Percentiles rank a stretch among this genome's conserved stretches.
Evolutionary conservation across 2,888 invertebrate genomes (phyloP).

Genomic region (Cephus spinipes): DNA sequence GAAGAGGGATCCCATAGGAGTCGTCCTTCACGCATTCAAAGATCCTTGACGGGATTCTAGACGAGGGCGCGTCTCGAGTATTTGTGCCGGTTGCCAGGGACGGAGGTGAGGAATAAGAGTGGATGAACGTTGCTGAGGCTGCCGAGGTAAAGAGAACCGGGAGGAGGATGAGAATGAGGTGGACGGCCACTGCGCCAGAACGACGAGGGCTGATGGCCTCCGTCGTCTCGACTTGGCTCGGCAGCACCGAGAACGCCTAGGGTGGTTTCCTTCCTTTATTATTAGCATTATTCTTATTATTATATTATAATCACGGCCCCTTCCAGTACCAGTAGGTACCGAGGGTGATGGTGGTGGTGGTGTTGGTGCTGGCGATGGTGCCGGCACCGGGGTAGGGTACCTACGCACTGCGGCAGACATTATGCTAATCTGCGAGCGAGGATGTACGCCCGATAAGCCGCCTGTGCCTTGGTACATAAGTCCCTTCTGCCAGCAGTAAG

Average conservation of each 20-base stretch:
- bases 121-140: not conserved
- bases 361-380: not conserved
- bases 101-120: not conserved
- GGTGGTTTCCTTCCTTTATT: conserved; percentile 38
- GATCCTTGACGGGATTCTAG: not conserved
- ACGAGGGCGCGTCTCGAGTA: not conserved
- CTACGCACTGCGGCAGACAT: conserved; percentile 62
- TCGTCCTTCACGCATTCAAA: not conserved
- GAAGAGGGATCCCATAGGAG: not conserved
- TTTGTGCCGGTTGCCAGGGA: not conserved
- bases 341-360: conserved; percentile 8
- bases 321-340: conserved; percentile 33
- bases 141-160: conserved; percentile 5
- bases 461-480: conserved; percentile 41
- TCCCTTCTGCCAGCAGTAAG: conserved; percentile 51
- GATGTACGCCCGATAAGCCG: conserved; percentile 65
- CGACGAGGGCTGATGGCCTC: conserved; percentile 12
- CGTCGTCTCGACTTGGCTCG: conserved; percentile 16
- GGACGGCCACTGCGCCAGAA: conserved; percentile 17
- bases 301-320: conserved; percentile 48
- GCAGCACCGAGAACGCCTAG: conserved; percentile 30
- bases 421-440: conserved; percentile 65
- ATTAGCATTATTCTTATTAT: conserved; percentile 45
- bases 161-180: conserved; percentile 6
- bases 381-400: conserved; percentile 32